Percentiles rank a stretch among this genome's conserved stretches.
These are phyloP conservation scores for Vulpes ferrilata DNA, from an alignment of 2,113 vertebrate genomes.

Conservation along the genomic window DNA sequence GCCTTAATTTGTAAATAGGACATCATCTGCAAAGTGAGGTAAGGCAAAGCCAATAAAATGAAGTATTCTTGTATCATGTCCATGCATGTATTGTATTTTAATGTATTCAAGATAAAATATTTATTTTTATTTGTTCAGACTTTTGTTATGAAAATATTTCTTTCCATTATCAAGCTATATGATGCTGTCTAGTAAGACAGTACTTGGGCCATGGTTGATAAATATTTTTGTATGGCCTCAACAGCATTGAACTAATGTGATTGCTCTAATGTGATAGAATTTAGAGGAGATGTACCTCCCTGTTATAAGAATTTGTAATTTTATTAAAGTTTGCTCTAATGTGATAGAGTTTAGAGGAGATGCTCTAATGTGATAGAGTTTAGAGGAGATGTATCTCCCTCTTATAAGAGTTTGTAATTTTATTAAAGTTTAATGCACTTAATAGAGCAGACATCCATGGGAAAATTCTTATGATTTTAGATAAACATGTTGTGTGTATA, in stretches of 20 bases:
- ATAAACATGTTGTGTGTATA: neutral
- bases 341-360: neutral
- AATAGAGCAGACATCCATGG: neutral
- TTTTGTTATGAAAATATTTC: neutral
- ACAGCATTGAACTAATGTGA: neutral
- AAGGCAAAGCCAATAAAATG: neutral
- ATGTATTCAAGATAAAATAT: conserved; percentile 16
- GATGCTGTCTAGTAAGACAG: neutral
- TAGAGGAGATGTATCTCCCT: neutral
- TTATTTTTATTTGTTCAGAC: conserved; percentile 20
- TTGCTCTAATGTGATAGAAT: neutral
- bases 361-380: neutral
- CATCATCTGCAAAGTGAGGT: neutral
- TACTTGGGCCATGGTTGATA: neutral
- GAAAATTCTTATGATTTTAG: conserved; percentile 36
- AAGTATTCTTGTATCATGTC: neutral
- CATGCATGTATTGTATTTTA: neutral
- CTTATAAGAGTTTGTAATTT: conserved; percentile 16
- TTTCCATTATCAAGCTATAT: neutral
- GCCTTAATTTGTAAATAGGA: neutral
- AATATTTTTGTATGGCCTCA: neutral
- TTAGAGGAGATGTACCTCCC: neutral
- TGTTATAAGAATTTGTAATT: neutral
- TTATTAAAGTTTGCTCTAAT: neutral
- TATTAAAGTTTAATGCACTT: conserved; percentile 1